phyloP scores from a whole-genome alignment of 2,888 invertebrate species.

The Timema podura region DNA sequence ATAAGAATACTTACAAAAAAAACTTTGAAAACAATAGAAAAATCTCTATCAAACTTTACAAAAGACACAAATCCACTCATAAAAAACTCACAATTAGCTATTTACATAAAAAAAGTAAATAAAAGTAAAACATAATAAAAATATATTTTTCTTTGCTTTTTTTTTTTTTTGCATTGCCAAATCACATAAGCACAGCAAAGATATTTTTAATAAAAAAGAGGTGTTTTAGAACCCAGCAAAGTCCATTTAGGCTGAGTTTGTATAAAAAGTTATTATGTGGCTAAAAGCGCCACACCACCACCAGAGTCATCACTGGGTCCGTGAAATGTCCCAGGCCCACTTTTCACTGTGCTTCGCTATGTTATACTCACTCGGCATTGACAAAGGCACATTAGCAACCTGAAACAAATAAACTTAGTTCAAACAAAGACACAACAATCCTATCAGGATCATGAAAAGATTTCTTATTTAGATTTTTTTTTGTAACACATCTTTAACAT shows the following conservation, averaged over 20 bases:
- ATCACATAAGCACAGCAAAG: background rate
- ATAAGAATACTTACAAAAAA: slow-evolving; percentile 27
- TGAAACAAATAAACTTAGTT: too few species aligned
- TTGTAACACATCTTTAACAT: too few species aligned
- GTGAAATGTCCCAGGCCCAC: too few species aligned
- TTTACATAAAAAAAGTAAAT: slow-evolving; percentile 22
- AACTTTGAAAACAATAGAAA: slow-evolving; percentile 26
- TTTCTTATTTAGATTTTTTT: too few species aligned
- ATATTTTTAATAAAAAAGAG: too few species aligned
- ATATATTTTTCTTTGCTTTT: slow-evolving; percentile 21
- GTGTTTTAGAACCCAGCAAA: background rate
- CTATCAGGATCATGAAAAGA: background rate
- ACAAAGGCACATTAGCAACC: too few species aligned
- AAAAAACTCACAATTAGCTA: slow-evolving; percentile 20
- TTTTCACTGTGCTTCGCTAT: too few species aligned
- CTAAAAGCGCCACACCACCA: too few species aligned
- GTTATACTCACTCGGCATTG: too few species aligned
- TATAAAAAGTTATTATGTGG: slow-evolving; percentile 14
- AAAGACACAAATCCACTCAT: slow-evolving; percentile 20
- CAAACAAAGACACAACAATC: too few species aligned
- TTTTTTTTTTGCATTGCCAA: slow-evolving; percentile 20
- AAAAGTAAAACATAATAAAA: slow-evolving; percentile 27
- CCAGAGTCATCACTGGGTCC: too few species aligned
- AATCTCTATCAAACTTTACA: slow-evolving; percentile 17
- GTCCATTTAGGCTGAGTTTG: slow-evolving; percentile 17